Evolutionary conservation across 2,797 vertebrate genomes (phyloP).

Genomic region (Sebastes trivittatus): DNA sequence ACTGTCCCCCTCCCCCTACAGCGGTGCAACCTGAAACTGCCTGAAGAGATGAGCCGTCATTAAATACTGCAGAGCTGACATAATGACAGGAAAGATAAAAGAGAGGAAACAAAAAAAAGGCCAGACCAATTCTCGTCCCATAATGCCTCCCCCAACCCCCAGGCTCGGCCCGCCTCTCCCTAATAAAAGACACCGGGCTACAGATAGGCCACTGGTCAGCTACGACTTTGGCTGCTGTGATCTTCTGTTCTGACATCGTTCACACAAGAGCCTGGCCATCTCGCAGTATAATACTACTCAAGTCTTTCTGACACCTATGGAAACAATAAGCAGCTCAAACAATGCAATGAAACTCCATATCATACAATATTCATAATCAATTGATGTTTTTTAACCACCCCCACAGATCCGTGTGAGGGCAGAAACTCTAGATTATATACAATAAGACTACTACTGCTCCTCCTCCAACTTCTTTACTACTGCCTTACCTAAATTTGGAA

Average conservation of each 20-base stretch:
- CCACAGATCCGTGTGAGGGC: not conserved
- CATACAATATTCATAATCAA: not conserved
- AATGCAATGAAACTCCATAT: slow-evolving; percentile 20
- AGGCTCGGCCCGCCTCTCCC: slow-evolving; percentile 57
- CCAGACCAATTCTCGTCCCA: slow-evolving; percentile 77
- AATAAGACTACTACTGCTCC: not conserved
- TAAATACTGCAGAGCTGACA: slow-evolving; percentile 83
- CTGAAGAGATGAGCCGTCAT: slow-evolving; percentile 82
- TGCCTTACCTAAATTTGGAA: slow-evolving; percentile 61
- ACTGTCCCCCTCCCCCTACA: slow-evolving; percentile 64
- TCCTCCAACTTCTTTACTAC: not conserved
- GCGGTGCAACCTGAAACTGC: slow-evolving; percentile 80
- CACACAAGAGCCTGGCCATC: slow-evolving; percentile 44
- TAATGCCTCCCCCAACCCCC: slow-evolving; percentile 70
- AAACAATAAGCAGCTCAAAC: slow-evolving; percentile 23
- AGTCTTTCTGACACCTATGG: slow-evolving; percentile 8
- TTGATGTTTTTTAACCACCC: too few species aligned
- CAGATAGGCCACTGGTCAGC: slow-evolving; percentile 67
- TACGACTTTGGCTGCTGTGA: slow-evolving; percentile 63
- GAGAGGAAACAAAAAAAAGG: slow-evolving; percentile 76
- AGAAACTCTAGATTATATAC: not conserved
- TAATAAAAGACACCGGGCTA: slow-evolving; percentile 75
- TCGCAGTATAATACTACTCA: slow-evolving; percentile 23
- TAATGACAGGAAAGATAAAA: slow-evolving; percentile 84
- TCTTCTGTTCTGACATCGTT: slow-evolving; percentile 52